Base-by-base conservation (phyloP, 1,140 invertebrate genomes). In the Lepidurus arcticus region DNA sequence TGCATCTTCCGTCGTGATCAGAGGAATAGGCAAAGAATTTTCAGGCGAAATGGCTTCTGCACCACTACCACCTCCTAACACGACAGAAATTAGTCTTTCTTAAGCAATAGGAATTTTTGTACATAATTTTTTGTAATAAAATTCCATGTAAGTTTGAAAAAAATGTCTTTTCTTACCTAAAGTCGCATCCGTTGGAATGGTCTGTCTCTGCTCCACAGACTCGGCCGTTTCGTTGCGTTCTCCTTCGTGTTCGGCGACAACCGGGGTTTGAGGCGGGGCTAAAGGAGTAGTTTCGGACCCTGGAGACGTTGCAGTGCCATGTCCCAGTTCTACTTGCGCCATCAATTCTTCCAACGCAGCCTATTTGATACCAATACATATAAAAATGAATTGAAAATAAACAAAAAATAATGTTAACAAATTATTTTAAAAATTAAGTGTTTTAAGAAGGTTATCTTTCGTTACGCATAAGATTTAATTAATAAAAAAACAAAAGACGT, bases 321-420 rank as follows among this genome's bases (percentile, higher is more conserved):
- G 34, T 24, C 79, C 76, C n/a, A 74, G 34, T 24, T 80, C 73
- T 4, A 79, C 76, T 24, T 76, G 78, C 42, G 75, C 78, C 75
- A 79, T 77, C 34, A 77, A 76, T 42, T 79, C 78, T 53, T 79
- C 78, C 16, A 76, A 34, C 7, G 75, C 76, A 9, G 73, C 73
- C 43, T 77, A 44, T 8, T 53, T 44, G 74, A 76, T 75, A 53
- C 74, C 24, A 42, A 78, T 13, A 24, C 4, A 74, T 9, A 10
- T 21, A 44, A 16, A 16, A 43, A 73, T 78, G 26, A 78, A 43
- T n/a, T 65, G 3, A 9, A 7, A n/a, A 16, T 65, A 0, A 34
- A 2, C 34, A 3, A 34, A 34, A 34, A 34, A 4, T 34, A 2
- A 3, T 34, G 34, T 0, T 0, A 34, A 34, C 0, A 34, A 34